Evolutionary conservation across 2,113 vertebrate genomes (phyloP).

Genomic region (Pterocles gutturalis): DNA sequence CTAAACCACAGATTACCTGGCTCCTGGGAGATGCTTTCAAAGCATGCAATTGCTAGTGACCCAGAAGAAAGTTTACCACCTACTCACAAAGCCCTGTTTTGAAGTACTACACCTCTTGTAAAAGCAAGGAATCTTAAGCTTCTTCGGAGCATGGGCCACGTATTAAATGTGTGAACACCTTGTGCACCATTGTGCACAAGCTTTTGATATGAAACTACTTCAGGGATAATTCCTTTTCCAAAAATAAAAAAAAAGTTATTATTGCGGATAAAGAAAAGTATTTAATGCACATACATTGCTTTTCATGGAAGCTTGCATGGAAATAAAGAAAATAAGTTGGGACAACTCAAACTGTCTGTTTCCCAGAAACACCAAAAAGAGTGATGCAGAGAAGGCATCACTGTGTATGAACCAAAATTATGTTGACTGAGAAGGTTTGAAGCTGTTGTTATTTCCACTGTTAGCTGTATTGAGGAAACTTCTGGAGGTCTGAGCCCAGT

Average conservation of each 20-base stretch:
- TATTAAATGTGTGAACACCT: background rate
- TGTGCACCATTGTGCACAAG: background rate
- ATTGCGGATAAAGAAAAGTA: background rate
- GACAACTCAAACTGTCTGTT: background rate
- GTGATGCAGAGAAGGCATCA: background rate
- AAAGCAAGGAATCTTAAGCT: background rate
- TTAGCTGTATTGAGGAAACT: background rate
- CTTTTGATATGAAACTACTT: background rate
- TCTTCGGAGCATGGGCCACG: background rate
- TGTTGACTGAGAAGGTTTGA: background rate
- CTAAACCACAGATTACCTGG: constrained; percentile 37
- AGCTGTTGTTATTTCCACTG: background rate
- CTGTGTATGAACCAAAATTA: background rate
- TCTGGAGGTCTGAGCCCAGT: background rate
- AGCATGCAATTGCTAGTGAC: constrained; percentile 37
- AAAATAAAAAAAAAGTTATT: background rate
- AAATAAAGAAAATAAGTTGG: background rate
- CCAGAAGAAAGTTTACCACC: constrained; percentile 53
- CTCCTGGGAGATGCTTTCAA: constrained; percentile 51
- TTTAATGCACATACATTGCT: background rate
- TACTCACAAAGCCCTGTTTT: constrained; percentile 20
- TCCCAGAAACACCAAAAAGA: background rate
- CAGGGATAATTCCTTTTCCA: background rate
- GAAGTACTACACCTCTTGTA: background rate
- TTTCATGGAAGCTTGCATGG: background rate